A percentile compares a stretch with the other conserved stretches of the same genome.
Evolutionary conservation across 92 coral and sea anemone genomes (phyloP).

Genomic region (Palythoa heliodiscus): DNA sequence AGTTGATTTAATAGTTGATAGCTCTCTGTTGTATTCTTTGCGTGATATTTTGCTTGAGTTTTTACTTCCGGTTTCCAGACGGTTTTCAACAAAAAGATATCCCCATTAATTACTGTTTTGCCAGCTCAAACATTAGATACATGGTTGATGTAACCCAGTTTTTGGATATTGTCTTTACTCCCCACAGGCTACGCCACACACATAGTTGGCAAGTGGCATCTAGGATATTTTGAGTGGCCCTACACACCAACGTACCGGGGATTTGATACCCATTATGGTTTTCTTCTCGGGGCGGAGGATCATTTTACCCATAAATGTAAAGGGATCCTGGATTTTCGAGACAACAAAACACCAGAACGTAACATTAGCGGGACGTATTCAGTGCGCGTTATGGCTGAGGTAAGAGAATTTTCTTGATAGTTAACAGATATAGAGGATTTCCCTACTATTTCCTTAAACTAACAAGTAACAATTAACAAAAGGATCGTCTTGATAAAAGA

Average conservation of each 20-base stretch:
- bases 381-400: constrained; percentile 59
- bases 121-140: too few relatives aligned
- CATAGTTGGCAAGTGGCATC: constrained; percentile 66
- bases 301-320: constrained; percentile 54
- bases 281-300: constrained; percentile 56
- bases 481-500: too few relatives aligned
- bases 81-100: too few relatives aligned
- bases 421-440: too few relatives aligned
- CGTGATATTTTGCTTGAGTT: too few relatives aligned
- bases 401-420: neutral
- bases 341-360: constrained; percentile 54
- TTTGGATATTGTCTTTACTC: neutral
- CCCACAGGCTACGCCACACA: constrained; percentile 61
- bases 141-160: too few relatives aligned
- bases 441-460: too few relatives aligned
- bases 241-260: constrained; percentile 74
- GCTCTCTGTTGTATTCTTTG: too few relatives aligned
- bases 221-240: constrained; percentile 61
- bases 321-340: constrained; percentile 53
- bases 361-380: constrained; percentile 55
- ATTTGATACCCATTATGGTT: constrained; percentile 68
- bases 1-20: too few relatives aligned
- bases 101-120: too few relatives aligned
- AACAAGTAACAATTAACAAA: too few relatives aligned
- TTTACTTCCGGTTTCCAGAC: neutral